Evolutionary conservation across 2,888 invertebrate genomes (phyloP).

Genomic region (Machimus atricapillus): DNA sequence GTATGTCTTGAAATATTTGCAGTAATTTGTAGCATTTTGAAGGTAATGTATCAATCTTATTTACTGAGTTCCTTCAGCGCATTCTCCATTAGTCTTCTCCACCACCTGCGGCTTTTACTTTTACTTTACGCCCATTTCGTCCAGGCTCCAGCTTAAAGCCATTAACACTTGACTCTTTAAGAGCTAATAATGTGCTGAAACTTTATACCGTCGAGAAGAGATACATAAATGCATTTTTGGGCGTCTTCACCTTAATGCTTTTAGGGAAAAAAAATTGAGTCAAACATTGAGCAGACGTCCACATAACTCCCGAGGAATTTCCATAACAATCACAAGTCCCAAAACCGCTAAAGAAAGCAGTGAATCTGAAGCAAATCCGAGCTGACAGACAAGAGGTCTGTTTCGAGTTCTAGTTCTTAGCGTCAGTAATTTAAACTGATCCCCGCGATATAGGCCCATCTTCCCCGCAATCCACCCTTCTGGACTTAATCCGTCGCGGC

Average conservation of each 20-base stretch:
- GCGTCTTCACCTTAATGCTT: not conserved
- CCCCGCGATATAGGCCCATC: not conserved
- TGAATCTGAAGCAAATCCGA: not conserved
- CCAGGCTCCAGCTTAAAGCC: not conserved
- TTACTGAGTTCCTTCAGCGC: not conserved
- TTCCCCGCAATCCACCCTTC: slow-evolving; percentile 4
- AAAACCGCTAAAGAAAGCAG: not conserved
- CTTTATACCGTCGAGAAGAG: not conserved
- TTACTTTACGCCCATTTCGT: not conserved
- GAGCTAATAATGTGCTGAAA: not conserved
- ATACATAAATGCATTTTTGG: not conserved
- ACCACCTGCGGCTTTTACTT: not conserved
- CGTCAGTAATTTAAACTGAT: not conserved
- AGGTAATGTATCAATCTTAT: not conserved
- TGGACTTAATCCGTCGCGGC: not conserved
- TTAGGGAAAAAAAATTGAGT: not conserved
- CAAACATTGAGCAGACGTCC: slow-evolving; percentile 11
- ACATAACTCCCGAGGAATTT: not conserved
- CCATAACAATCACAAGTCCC: not conserved
- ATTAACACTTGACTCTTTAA: not conserved
- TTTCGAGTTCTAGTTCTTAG: not conserved
- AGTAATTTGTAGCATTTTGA: not conserved
- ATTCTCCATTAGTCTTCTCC: not conserved
- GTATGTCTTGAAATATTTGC: not conserved
- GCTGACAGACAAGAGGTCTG: slow-evolving; percentile 20